A percentile compares a stretch with the other conserved stretches of the same genome.
phyloP scores from a whole-genome alignment of 2,888 invertebrate genomes.

The Lordiphosa fenestrarum region DNA sequence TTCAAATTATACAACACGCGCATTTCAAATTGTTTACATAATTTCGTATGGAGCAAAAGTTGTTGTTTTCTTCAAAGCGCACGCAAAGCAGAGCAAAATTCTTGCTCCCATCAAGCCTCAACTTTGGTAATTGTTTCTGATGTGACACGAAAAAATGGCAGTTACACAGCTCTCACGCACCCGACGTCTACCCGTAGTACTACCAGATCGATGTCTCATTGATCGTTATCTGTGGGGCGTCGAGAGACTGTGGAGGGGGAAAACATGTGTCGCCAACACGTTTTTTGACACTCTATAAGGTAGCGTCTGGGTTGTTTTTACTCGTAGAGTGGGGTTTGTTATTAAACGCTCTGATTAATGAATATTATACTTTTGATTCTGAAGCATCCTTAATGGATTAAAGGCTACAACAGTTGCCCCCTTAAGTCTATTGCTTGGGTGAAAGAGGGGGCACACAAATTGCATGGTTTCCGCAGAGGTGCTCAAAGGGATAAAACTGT shows the following conservation, averaged over 20 bases:
- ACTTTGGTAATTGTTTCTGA: slow-evolving; percentile 31
- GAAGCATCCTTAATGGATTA: too few species aligned
- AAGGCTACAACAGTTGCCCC: too few species aligned
- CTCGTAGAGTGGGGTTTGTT: background rate
- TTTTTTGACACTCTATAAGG: slow-evolving; percentile 7
- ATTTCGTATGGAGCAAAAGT: slow-evolving; percentile 9
- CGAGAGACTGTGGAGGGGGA: background rate
- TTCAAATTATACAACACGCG: slow-evolving; percentile 1
- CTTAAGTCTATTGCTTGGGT: too few species aligned
- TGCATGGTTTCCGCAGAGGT: too few species aligned
- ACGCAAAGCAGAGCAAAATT: slow-evolving; percentile 10
- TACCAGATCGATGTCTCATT: slow-evolving; percentile 4
- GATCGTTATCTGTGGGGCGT: slow-evolving; percentile 17
- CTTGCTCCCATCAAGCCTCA: slow-evolving; percentile 1
- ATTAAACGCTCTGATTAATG: too few species aligned
- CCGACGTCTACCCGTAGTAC: slow-evolving; percentile 6
- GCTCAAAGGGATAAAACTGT: too few species aligned
- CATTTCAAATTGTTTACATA: slow-evolving; percentile 9
- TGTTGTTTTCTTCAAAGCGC: slow-evolving; percentile 8
- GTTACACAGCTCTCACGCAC: slow-evolving; percentile 8
- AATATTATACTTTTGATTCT: too few species aligned
- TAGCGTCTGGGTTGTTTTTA: background rate
- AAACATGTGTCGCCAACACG: slow-evolving; percentile 14
- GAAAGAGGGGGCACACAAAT: too few species aligned
- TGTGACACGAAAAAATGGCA: slow-evolving; percentile 13